Evolutionary conservation across 1,140 invertebrate genomes (phyloP), one percentile per base, ranked within the genome.

Genomic region (Camponotus floridanus): DNA sequence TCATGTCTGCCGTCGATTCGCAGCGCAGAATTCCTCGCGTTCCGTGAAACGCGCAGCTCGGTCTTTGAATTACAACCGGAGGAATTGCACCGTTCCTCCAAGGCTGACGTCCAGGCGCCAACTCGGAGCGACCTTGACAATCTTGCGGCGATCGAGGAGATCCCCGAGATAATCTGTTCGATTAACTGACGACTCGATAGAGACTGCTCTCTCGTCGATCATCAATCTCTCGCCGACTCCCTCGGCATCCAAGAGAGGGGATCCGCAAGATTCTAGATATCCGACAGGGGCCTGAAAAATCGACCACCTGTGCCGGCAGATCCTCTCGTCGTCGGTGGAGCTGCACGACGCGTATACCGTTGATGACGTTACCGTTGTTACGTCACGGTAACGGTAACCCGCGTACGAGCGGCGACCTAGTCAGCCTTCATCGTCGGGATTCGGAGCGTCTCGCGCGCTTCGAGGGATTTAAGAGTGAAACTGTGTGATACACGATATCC

Each of bases 401-500:
- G 90, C 91, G 93, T 91, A 78, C 93, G 26, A 26, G 26, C 26
- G 26, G 26, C 26, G 93, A 92, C 92, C 93, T 91, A 85, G 86
- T 90, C n/a, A 18, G 18, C 51, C 51, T 80, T 87, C 88, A 81
- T 88, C 84, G 79, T 86, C 85, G 84, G 83, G 65, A 85, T 68
- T n/a, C 33, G 36, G 26, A 67, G 83, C 13, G 57, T 48, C 42
- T 42, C 65, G 57, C 92, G 88, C 91, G 91, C 90, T 89, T 85
- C 88, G 87, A 91, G 92, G 93, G 94, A 94, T 94, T 94, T 94
- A 94, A 94, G 94, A 94, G 94, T 94, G 94, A 94, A 94, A 94
- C 93, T 92, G 90, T 91, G 90, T 91, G 92, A 92, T 48, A 80
- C 65, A 80, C 93, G 91, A 92, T 93, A 88, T 85, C 85, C 87